Evolutionary conservation across 2,113 vertebrate genomes (phyloP).

Genomic region (Halcyon malimbica): DNA sequence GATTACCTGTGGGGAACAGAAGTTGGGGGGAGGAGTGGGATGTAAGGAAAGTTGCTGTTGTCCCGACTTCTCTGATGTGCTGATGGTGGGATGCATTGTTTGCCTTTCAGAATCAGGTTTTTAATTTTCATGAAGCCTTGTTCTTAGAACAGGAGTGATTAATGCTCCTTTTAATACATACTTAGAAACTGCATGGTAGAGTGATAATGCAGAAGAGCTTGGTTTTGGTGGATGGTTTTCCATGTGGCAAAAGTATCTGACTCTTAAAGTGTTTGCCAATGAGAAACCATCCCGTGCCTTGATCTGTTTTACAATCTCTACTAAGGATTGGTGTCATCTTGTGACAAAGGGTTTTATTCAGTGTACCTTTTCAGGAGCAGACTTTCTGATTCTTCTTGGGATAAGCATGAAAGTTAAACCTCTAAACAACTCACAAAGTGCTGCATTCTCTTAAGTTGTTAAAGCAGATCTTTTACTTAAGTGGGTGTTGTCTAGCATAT

Average conservation of each 20-base stretch:
- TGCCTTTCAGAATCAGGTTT: not conserved
- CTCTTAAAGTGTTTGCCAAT: not conserved
- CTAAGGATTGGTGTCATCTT: not conserved
- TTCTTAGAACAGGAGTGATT: not conserved
- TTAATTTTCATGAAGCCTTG: not conserved
- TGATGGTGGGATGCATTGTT: not conserved
- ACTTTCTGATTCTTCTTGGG: not conserved
- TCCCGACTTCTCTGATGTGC: not conserved
- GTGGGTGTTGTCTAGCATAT: not conserved
- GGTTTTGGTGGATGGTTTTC: not conserved
- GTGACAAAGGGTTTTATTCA: not conserved
- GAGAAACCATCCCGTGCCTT: not conserved
- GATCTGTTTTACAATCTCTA: not conserved
- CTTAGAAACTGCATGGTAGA: not conserved
- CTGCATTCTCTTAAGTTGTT: not conserved
- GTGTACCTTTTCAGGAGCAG: not conserved
- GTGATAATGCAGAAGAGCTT: not conserved
- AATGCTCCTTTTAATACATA: not conserved
- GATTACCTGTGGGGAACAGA: not conserved
- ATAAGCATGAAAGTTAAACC: not conserved
- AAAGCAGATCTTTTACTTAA: not conserved
- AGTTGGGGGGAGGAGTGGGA: not conserved
- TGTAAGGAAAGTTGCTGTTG: fast-evolving
- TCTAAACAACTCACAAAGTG: not conserved
- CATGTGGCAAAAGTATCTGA: not conserved